Base-by-base conservation (phyloP, 2,113 vertebrate genomes). In the Synchiropus splendidus region DNA sequence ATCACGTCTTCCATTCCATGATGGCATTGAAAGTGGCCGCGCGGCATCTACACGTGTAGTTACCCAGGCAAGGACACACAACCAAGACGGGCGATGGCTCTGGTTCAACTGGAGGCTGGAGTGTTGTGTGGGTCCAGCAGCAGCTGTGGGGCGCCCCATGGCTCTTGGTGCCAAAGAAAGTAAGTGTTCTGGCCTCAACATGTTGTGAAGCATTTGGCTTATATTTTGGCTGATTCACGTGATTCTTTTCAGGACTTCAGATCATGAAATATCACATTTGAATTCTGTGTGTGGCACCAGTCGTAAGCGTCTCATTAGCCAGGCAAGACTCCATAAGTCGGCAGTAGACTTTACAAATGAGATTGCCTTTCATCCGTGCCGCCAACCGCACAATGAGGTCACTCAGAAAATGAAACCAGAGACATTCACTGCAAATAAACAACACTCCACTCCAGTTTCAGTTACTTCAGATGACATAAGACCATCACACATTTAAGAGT, bases 41-140 rank as follows among this genome's bases (percentile, higher is more conserved):
- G 55, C 32, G 14, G 60, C 31, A 45, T 10, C 41, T 12, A 31
- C 12, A 34, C 16, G 31, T 2, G 39, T 9, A n/a, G 4, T 31
- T 36, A 39, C 27, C 38, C 46, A 39, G 36, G 39, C 14, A 32
- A 27, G 32, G 15, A 48, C 21, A 39, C 36, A 47, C 34, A 37
- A 12, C 31, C 43, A 48, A 36, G 55, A 36, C 48, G 27, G 35
- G 42, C 45, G 48, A 61, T 43, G 77, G 75, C 72, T 66, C 35
- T 9, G 38, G 59, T 75, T 80, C 73, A 83, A 59, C 67, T 85
- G 78, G 77, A 83, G 80, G 56, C 54, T 39, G 55, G 4, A 16
- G 11, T 31, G 48, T 55, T 59, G 66, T 77, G 69, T 45, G 42
- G 38, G 57, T 78, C 74, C 70, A 81, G 71, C 59, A 77, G 67